A percentile compares a stretch with the other conserved stretches of the same genome.
phyloP scores from a whole-genome alignment of 1,140 invertebrate genomes.

The Ruditapes philippinarum region DNA sequence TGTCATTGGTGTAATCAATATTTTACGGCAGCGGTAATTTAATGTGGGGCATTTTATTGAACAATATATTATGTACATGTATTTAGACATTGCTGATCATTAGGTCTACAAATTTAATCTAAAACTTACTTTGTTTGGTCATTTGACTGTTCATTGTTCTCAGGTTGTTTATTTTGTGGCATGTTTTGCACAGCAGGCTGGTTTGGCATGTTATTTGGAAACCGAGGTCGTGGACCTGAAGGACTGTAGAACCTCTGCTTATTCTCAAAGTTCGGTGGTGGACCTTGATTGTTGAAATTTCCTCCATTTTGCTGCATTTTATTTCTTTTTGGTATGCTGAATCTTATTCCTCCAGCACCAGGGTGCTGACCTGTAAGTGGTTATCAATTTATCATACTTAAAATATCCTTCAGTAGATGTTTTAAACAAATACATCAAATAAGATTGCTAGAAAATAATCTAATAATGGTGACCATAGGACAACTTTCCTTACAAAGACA shows the following conservation, averaged over 20 bases:
- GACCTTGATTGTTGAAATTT: not conserved
- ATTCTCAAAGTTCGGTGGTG: not conserved
- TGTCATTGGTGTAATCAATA: no score
- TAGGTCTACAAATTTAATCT: no score
- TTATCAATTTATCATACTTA: no score
- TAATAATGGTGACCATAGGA: no score
- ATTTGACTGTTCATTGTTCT: not conserved
- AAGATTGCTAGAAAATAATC: no score
- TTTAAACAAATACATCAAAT: no score
- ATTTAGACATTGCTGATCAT: no score
- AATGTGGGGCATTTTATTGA: no score
- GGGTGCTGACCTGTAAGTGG: slow-evolving; percentile 61
- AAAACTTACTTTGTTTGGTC: not conserved
- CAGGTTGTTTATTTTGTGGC: not conserved
- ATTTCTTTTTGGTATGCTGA: slow-evolving; percentile 82
- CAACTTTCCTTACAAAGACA: no score
- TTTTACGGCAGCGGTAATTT: no score
- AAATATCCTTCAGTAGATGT: no score
- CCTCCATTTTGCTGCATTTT: slow-evolving; percentile 63
- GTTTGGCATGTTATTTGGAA: slow-evolving; percentile 11
- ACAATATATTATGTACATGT: no score
- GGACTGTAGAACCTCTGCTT: slow-evolving; percentile 49
- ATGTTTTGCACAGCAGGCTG: not conserved
- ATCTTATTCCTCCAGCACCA: slow-evolving; percentile 79
- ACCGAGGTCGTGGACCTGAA: slow-evolving; percentile 25